Evolutionary conservation across 92 coral and sea anemone genomes (phyloP).

Genomic region (Porites lobata): DNA sequence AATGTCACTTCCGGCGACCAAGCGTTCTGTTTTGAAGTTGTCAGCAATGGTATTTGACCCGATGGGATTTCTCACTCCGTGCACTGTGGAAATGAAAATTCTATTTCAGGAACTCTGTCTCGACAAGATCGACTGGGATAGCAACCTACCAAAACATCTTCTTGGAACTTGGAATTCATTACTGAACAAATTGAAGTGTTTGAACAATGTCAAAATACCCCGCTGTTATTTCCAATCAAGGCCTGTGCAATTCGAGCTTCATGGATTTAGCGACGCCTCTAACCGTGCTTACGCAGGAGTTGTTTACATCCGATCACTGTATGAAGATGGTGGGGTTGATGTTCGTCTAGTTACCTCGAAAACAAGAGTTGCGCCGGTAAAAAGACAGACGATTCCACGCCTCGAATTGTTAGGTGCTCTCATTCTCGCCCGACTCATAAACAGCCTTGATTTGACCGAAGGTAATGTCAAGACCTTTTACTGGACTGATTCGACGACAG

Average conservation of each 20-base stretch:
- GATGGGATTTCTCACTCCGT: no score
- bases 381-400: slow-evolving; percentile 15
- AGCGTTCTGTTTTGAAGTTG: no score
- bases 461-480: slow-evolving; percentile 15
- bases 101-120: no score
- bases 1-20: no score
- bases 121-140: no score
- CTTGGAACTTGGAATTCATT: neutral
- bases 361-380: slow-evolving; percentile 36
- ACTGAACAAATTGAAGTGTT: neutral
- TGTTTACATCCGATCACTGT: slow-evolving; percentile 9
- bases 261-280: neutral
- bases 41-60: no score
- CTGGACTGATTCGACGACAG: slow-evolving; percentile 75
- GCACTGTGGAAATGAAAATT: no score
- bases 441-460: neutral
- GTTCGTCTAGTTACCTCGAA: slow-evolving; percentile 6
- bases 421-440: neutral
- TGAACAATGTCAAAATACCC: neutral
- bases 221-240: neutral
- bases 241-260: neutral
- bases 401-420: slow-evolving; percentile 55
- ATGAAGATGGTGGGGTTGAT: neutral
- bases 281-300: slow-evolving; percentile 23
- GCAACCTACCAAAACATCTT: no score